Evolutionary conservation across 2,797 vertebrate species (phyloP).

Genomic region (Strix occidentalis): DNA sequence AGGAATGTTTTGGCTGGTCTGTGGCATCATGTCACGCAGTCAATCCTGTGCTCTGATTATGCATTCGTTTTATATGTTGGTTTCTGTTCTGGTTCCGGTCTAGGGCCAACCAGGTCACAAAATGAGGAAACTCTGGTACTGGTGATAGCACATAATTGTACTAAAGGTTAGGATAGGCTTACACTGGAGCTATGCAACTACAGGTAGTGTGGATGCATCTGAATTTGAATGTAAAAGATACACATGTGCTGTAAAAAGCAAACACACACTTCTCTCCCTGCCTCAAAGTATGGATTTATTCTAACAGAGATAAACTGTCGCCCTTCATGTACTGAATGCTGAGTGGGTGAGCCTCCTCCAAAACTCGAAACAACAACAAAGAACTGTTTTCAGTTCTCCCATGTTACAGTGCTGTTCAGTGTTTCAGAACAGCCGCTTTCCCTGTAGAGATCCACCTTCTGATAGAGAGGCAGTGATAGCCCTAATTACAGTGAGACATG

Average conservation of each 20-base stretch:
- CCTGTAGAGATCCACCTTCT: not conserved
- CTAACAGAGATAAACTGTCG: not conserved
- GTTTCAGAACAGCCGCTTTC: not conserved
- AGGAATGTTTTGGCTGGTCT: not conserved
- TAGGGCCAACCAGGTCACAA: not conserved
- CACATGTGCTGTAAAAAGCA: not conserved
- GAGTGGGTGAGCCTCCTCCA: not conserved
- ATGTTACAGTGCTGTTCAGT: not conserved
- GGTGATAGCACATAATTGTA: not conserved
- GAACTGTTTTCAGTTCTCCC: not conserved
- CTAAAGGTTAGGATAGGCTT: not conserved
- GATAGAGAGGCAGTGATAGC: not conserved
- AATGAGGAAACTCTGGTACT: not conserved
- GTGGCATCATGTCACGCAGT: rapidly evolving
- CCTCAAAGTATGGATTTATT: not conserved
- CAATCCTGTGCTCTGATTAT: not conserved
- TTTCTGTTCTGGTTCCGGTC: not conserved
- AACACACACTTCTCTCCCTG: not conserved
- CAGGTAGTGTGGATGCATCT: not conserved
- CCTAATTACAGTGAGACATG: not conserved
- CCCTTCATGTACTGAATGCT: not conserved
- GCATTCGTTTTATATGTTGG: rapidly evolving
- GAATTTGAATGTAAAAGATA: not conserved
- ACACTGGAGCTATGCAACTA: not conserved
- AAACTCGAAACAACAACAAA: not conserved